phyloP scores from a whole-genome alignment of 2,888 invertebrate species.

The Polydrusus cervinus region DNA sequence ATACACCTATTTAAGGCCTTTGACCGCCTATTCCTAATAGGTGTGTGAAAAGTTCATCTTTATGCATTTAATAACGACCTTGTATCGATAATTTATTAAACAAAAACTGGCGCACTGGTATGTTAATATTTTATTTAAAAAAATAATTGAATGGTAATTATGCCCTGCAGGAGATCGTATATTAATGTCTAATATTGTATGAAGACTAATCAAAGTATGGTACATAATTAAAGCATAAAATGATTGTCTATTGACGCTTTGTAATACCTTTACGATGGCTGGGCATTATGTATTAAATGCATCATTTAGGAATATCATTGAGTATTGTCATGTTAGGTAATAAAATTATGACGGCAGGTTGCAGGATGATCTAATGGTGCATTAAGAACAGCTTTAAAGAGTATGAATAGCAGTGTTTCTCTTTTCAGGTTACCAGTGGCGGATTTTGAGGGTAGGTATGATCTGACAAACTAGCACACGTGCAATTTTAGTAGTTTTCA shows the following conservation, averaged over 20 bases:
- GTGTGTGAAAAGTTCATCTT: not conserved
- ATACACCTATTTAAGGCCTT: no score
- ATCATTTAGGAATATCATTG: no score
- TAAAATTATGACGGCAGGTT: not conserved
- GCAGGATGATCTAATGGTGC: not conserved
- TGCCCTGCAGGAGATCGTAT: not conserved
- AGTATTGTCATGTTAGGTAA: not conserved
- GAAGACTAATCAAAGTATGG: not conserved
- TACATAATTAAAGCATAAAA: not conserved
- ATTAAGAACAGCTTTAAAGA: not conserved
- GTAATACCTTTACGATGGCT: no score
- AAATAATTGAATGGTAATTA: not conserved
- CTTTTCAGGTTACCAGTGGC: no score
- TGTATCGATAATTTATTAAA: slow-evolving; percentile 5
- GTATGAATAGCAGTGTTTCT: not conserved
- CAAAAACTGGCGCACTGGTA: not conserved
- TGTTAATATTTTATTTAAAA: not conserved
- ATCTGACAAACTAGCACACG: no score
- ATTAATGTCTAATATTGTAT: slow-evolving; percentile 1
- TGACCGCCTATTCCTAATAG: no score
- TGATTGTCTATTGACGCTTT: not conserved
- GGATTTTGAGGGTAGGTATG: no score
- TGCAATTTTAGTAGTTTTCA: no score
- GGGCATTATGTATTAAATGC: no score
- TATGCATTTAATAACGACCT: not conserved